A percentile compares a stretch with the other conserved stretches of the same genome.
These are phyloP conservation scores for Diadema setosum DNA, from an alignment of 35 echinoderm and acorn worm genomes.

Conservation along the genomic window DNA sequence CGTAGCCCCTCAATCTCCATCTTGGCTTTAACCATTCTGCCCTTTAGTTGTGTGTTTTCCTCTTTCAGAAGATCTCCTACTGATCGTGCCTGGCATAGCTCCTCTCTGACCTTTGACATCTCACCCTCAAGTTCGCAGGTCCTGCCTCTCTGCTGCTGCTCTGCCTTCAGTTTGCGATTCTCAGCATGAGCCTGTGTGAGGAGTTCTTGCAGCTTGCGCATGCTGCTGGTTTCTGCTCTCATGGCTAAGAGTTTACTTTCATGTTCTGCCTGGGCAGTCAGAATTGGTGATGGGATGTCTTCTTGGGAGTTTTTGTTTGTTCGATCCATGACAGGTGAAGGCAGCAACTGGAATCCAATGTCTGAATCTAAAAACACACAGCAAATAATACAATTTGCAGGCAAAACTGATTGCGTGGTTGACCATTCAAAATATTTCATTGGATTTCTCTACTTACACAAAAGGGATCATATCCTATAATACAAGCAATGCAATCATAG, in stretches of 20 bases:
- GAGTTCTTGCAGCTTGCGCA: constrained; percentile 1
- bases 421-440: no score
- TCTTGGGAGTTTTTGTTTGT: not conserved
- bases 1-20: not conserved
- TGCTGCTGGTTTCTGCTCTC: not conserved
- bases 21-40: no score
- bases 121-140: not conserved
- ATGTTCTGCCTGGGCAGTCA: not conserved
- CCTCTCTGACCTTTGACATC: not conserved
- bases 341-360: not conserved
- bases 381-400: no score
- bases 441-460: no score
- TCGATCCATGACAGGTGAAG: not conserved
- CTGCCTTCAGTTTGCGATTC: not conserved
- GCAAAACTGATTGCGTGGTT: no score
- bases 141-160: not conserved
- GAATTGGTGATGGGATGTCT: not conserved
- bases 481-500: no score
- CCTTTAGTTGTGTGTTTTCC: not conserved
- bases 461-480: no score
- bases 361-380: no score
- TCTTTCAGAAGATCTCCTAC: not conserved
- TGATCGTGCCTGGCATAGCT: not conserved
- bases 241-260: not conserved
- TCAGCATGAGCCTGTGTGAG: not conserved